Base-by-base conservation (phyloP, 2,113 vertebrate species). In the Parus major region DNA sequence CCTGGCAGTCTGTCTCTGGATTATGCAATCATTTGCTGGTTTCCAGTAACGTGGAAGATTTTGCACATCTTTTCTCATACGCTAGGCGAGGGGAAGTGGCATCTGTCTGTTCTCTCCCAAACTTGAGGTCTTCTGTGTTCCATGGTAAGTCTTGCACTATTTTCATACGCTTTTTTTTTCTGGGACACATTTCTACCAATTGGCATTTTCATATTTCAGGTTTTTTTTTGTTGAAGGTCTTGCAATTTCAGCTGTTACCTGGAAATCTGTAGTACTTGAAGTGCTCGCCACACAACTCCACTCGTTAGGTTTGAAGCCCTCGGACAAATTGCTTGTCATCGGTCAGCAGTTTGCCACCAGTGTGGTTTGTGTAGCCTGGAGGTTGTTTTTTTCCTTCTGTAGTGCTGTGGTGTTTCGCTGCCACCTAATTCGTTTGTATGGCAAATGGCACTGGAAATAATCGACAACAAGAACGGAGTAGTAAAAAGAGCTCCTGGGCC, bases 91-190 rank as follows among this genome's bases (percentile, higher is more conserved):
- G 95, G 27, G 56, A 96, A 82, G 88, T 77, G 88, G 96, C 91
- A 77, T 92, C 93, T 94, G 66, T 93, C 70, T 82, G 36, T 90
- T 86, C 52, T 77, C 52, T 70, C 53, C 80, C 82, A 73, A 75
- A 47, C 96, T 96, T 91, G 93, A 98, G 98, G 98, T 99, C 98
- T 98, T 98, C 98, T 98, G 98, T 98, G 98, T 98, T 97, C 95
- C 47, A 94, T 96, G 98, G 98, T 98, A 98, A 98, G 98, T 98
- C 97, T 99, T 99, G 98, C 98, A 99, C 98, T 99, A 98, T 98
- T 98, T 82, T 98, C 95, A 95, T 98, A 97, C 75, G n/a, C 97
- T 20, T 72, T 35, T 65, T 61, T 63, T 92, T 98, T 94, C 39
- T 56, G 77, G 98, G 97, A 98, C 97, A 97, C 98, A 50, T 97